These are phyloP conservation scores for Lepus oiostolus DNA, from an alignment of 2,797 vertebrate genomes.

Conservation along the genomic window DNA sequence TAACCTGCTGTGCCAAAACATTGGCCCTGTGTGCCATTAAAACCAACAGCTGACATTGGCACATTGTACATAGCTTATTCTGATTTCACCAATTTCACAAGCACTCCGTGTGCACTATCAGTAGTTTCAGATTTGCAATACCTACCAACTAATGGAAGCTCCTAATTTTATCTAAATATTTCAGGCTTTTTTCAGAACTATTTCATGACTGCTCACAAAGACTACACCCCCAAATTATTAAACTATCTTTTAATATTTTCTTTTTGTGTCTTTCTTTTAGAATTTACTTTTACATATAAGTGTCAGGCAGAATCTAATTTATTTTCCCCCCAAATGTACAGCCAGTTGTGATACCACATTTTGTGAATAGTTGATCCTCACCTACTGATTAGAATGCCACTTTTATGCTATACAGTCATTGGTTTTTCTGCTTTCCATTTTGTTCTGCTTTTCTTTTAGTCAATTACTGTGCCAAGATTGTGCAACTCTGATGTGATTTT, in stretches of 20 bases:
- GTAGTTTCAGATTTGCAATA: background rate
- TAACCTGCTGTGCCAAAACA: too few relatives aligned
- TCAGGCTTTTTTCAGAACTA: background rate
- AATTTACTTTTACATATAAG: background rate
- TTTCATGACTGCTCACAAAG: background rate
- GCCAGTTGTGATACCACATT: background rate
- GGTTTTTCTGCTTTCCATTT: background rate
- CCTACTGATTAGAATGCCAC: background rate
- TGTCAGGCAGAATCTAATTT: slow-evolving; percentile 8
- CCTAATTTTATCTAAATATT: slow-evolving; percentile 30
- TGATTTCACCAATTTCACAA: background rate
- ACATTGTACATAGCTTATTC: background rate
- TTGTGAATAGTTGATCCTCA: background rate
- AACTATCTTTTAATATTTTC: background rate
- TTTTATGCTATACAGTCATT: background rate
- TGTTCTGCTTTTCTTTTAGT: slow-evolving; percentile 38
- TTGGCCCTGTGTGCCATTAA: background rate
- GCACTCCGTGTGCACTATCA: background rate
- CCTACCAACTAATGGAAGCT: background rate
- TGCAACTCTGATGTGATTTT: background rate
- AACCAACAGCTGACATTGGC: background rate
- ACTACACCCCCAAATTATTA: background rate
- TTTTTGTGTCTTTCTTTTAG: background rate
- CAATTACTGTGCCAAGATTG: background rate
- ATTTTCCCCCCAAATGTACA: background rate